Evolutionary conservation across 2,888 invertebrate genomes (phyloP), one percentile per base, ranked within the genome.

Genomic region (Psylliodes chrysocephalus): DNA sequence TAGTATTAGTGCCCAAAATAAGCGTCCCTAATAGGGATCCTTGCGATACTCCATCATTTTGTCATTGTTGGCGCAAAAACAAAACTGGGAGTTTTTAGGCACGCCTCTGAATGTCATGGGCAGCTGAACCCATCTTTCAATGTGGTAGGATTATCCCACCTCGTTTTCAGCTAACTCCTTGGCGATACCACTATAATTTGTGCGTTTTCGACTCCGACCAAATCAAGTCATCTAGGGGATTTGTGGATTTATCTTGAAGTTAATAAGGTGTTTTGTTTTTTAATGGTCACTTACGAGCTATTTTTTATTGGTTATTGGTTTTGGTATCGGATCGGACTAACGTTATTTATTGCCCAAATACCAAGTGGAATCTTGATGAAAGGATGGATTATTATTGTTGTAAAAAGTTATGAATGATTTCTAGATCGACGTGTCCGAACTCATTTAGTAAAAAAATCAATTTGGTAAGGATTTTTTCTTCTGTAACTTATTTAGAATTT

Each of bases 171-270:
- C 42, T 62, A 63, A 65, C 62, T 60, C 56, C 63, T 63, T 62
- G 61, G 30, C 33, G 53, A 47, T 60, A 61, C 64, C 67, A 66
- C 67, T 71, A 63, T 71, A 69, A 70, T 71, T 71, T 70, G 56
- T 69, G 60, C 62, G 42, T 64, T 72, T 66, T 67, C 69, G 65
- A 69, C 71, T 71, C 71, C 70, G 64, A 68, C 72, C 69, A 71
- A 76, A 78, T 78, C 78, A 78, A 78, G 78, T 78, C 77, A 78
- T 78, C 78, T 73, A 63, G 64, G 72, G 72, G 74, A 73, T 75
- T 74, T 73, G 73, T 75, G 66, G 72, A 75, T 73, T 72, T 75
- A 76, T 76, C 73, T 73, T 68, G 74, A 72, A 72, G 69, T 67
- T 78, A 78, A 78, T 77, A 76, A 77, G 74, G 70, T 72, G 78